Conservation (phyloP, 2,113 vertebrate genomes). For the Lampris incognitus region DNA sequence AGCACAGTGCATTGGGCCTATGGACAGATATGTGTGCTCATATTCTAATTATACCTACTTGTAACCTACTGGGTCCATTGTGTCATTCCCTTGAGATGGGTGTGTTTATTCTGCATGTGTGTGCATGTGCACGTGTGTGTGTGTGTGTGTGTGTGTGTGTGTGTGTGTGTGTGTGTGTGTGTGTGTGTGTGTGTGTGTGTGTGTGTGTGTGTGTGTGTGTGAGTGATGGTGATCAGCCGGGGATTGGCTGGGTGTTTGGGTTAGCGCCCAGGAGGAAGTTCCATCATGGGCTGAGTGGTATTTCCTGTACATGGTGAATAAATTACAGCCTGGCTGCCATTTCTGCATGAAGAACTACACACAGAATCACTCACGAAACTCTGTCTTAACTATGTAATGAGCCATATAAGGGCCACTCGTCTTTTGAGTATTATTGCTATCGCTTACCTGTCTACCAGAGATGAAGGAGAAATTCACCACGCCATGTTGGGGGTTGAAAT, state of each 20-base stretch:
- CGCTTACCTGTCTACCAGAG: constrained; percentile 1
- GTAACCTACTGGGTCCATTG: neutral
- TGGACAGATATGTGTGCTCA: neutral
- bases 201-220: constrained; percentile 10
- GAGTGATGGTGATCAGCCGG: constrained; percentile 6
- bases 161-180: constrained; percentile 19
- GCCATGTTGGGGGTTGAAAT: no score
- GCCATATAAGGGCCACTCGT: neutral
- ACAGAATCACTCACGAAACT: neutral
- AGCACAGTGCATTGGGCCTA: neutral
- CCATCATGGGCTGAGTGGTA: constrained; percentile 69
- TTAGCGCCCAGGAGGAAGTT: constrained; percentile 64
- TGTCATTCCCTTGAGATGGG: constrained; percentile 25
- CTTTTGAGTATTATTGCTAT: neutral
- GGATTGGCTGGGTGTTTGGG: constrained; percentile 64
- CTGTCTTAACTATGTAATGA: neutral
- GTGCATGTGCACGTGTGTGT: constrained; percentile 17
- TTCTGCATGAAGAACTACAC: constrained; percentile 14
- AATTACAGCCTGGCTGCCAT: constrained; percentile 47
- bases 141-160: constrained; percentile 11
- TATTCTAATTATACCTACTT: neutral
- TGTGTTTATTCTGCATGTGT: neutral
- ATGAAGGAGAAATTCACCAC: neutral
- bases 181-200: constrained; percentile 20
- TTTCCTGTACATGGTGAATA: constrained; percentile 76